A percentile compares a stretch with the other conserved stretches of the same genome.
phyloP scores from a whole-genome alignment of 2,888 invertebrate genomes.

The Galerucella pusilla region DNA sequence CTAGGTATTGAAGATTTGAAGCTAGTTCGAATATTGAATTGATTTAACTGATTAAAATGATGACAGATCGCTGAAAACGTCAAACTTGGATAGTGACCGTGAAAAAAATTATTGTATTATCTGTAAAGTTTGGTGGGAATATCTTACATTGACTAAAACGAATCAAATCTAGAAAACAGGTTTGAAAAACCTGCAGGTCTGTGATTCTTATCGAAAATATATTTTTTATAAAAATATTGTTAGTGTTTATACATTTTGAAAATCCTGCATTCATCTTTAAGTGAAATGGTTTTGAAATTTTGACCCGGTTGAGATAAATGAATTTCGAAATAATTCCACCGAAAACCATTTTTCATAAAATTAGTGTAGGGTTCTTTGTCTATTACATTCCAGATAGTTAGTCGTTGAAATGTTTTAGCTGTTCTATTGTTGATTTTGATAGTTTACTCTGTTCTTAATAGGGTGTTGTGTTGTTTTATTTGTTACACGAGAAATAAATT shows the following conservation, averaged over 20 bases:
- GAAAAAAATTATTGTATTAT: no score
- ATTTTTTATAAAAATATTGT: conserved; percentile 7
- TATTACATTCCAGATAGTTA: neutral
- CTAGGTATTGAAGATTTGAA: no score
- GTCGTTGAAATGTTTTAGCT: neutral
- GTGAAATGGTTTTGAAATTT: neutral
- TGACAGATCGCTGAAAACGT: no score
- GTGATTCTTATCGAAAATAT: neutral
- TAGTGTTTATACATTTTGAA: neutral
- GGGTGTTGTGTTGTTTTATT: neutral
- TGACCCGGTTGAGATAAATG: no score
- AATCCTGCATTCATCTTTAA: neutral
- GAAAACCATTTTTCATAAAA: neutral
- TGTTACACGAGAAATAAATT: neutral
- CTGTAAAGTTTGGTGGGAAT: no score
- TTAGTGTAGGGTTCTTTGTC: neutral
- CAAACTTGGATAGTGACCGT: no score
- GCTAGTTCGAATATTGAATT: no score
- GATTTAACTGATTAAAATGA: no score
- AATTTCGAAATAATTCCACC: no score
- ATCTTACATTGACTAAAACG: no score
- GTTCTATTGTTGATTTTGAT: neutral
- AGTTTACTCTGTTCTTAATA: neutral
- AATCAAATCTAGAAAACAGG: neutral
- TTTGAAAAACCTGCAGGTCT: neutral